Evolutionary conservation across 1,140 invertebrate genomes (phyloP).

Genomic region (Pteromalus puparum): DNA sequence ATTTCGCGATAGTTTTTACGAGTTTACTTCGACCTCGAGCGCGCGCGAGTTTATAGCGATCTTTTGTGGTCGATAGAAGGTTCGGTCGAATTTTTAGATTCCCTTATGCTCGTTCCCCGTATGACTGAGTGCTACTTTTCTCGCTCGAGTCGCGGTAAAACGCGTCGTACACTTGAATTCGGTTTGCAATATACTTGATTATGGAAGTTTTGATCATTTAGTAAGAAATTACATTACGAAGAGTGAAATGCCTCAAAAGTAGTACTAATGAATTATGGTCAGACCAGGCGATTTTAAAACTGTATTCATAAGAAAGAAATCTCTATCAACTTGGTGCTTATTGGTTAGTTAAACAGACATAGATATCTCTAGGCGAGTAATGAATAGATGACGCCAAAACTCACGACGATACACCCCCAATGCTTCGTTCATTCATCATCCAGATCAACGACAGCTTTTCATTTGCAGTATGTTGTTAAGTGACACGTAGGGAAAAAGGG

Average conservation of each 20-base stretch:
- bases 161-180: neutral
- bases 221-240: too few relatives aligned
- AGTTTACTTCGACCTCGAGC: conserved; percentile 10
- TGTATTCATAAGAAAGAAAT: too few relatives aligned
- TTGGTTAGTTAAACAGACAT: too few relatives aligned
- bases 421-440: neutral
- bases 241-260: too few relatives aligned
- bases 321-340: too few relatives aligned
- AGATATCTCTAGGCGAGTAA: neutral
- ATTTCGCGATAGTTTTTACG: conserved; percentile 44
- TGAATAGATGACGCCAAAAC: neutral
- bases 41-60: conserved; percentile 9
- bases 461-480: conserved; percentile 48
- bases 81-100: neutral
- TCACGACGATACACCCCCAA: too few relatives aligned
- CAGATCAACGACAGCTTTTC: conserved; percentile 45
- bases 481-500: conserved; percentile 21
- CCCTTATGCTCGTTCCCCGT: conserved; percentile 23
- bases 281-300: too few relatives aligned
- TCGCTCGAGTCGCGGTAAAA: neutral
- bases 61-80: neutral
- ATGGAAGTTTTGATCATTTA: too few relatives aligned
- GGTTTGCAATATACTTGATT: neutral
- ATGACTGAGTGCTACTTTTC: conserved; percentile 3
- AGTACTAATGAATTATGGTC: too few relatives aligned